Conservation (phyloP, 2,113 vertebrate species). For the Chlorodrepanis virens region DNA sequence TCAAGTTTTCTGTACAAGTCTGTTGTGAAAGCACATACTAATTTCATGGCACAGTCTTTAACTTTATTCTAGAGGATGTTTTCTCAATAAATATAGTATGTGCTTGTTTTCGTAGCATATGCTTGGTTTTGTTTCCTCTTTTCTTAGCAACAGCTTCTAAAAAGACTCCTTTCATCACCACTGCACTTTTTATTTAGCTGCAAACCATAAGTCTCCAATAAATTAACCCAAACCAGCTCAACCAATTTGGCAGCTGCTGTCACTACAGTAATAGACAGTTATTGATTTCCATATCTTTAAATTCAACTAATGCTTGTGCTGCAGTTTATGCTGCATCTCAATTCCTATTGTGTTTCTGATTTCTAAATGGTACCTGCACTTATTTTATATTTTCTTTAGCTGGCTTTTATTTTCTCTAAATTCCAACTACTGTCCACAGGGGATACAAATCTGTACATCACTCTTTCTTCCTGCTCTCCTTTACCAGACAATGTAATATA, state of each 20-base stretch:
- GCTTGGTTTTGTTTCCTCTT: not conserved
- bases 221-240: constrained; percentile 9
- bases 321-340: not conserved
- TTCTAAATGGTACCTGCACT: not conserved
- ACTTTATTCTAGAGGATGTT: not conserved
- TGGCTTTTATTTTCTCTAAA: not conserved
- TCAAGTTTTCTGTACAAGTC: not conserved
- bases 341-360: not conserved
- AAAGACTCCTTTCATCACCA: not conserved
- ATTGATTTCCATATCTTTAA: constrained; percentile 5
- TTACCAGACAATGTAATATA: not conserved
- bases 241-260: not conserved
- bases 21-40: not conserved
- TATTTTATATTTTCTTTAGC: not conserved
- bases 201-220: not conserved
- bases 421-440: not conserved
- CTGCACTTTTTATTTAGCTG: not conserved
- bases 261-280: not conserved
- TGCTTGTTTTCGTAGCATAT: not conserved
- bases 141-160: constrained; percentile 5
- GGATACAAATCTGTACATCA: not conserved
- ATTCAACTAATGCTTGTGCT: not conserved
- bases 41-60: not conserved
- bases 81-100: not conserved
- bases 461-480: not conserved